Percentiles rank a stretch among this genome's conserved stretches.
These are phyloP conservation scores for Stegodyphus dumicola DNA, from an alignment of 1,140 invertebrate species.

Conservation along the genomic window DNA sequence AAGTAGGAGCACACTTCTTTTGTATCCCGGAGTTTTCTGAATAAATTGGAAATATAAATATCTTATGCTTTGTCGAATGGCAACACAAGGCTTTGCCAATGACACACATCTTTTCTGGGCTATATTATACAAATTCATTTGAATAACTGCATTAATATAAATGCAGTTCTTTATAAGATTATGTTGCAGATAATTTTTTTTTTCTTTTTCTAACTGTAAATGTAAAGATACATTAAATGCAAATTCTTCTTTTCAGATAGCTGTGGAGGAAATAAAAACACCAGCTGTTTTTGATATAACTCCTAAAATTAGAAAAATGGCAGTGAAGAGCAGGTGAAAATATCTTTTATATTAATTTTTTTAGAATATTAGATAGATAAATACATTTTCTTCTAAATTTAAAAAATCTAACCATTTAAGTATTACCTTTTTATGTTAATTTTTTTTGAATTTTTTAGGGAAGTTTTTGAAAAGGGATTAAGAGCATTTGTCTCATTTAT, in stretches of 20 bases:
- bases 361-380: neutral
- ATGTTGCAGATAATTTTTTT: no score
- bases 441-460: slow-evolving; percentile 59
- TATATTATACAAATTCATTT: no score
- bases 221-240: neutral
- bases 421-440: neutral
- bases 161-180: no score
- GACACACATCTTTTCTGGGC: no score
- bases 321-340: slow-evolving; percentile 34
- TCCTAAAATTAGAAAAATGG: slow-evolving; percentile 33
- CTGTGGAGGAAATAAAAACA: slow-evolving; percentile 5
- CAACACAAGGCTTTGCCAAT: no score
- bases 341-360: neutral
- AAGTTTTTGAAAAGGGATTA: slow-evolving; percentile 87
- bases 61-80: no score
- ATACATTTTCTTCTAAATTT: neutral
- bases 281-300: slow-evolving; percentile 9
- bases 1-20: no score
- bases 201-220: no score
- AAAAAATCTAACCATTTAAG: no score
- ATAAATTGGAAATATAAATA: no score
- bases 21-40: no score
- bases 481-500: slow-evolving; percentile 96
- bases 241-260: slow-evolving; percentile 9
- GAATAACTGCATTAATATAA: no score